Evolutionary conservation across 2,113 vertebrate genomes (phyloP).

Genomic region (Pan troglodytes): DNA sequence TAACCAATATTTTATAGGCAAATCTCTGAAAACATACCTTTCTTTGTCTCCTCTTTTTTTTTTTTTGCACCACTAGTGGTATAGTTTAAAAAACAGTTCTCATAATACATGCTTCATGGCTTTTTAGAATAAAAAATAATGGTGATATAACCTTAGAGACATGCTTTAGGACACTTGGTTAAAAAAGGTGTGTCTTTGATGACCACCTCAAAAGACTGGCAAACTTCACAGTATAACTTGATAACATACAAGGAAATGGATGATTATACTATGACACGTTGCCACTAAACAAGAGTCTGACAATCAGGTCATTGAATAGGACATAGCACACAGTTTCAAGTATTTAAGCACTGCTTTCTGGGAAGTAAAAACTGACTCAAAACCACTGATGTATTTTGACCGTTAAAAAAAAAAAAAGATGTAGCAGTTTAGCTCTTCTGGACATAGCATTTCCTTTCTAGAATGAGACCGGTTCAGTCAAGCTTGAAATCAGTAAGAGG

Average conservation of each 20-base stretch:
- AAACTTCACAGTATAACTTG: conserved; percentile 81
- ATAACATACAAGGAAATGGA: not conserved
- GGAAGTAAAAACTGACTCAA: conserved; percentile 11
- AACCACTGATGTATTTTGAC: not conserved
- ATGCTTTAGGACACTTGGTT: conserved; percentile 65
- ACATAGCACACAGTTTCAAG: conserved; percentile 57
- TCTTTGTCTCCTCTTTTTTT: not conserved
- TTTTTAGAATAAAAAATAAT: conserved; percentile 73
- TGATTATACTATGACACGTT: not conserved
- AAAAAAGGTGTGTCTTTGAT: conserved; percentile 63
- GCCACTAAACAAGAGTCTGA: conserved; percentile 39
- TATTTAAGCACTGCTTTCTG: conserved; percentile 64
- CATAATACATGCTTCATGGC: conserved; percentile 82
- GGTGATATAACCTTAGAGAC: conserved; percentile 41
- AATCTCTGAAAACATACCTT: not conserved
- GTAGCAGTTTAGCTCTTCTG: conserved; percentile 39
- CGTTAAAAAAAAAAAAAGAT: not conserved
- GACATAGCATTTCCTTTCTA: conserved; percentile 47
- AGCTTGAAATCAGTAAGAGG: conserved; percentile 7
- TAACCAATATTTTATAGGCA: not conserved
- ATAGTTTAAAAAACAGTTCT: conserved; percentile 75
- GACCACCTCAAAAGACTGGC: conserved; percentile 68
- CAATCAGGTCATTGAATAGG: not conserved
- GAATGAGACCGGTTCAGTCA: conserved; percentile 46
- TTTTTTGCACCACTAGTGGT: not conserved